phyloP scores from a whole-genome alignment of 2,888 invertebrate species.

The Lasioglossum lativentre region DNA sequence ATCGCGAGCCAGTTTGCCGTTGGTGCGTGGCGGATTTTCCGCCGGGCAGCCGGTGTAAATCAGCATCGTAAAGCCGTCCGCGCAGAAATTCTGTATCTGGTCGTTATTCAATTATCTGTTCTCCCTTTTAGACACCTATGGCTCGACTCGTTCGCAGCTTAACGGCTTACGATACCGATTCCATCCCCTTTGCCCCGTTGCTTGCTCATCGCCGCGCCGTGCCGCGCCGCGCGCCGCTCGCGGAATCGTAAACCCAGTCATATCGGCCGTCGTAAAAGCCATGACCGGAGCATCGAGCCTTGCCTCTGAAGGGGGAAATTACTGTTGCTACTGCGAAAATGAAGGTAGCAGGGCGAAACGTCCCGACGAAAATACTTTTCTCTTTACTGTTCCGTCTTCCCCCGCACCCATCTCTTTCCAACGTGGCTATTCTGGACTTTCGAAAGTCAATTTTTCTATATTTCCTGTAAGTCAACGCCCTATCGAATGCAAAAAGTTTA shows the following conservation, averaged over 20 bases:
- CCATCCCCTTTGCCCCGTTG: slow-evolving; percentile 30
- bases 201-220: slow-evolving; percentile 44
- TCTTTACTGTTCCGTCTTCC: slow-evolving; percentile 9
- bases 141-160: slow-evolving; percentile 65
- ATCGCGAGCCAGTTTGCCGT: background rate
- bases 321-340: slow-evolving; percentile 64
- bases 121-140: slow-evolving; percentile 51
- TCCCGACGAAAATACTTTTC: slow-evolving; percentile 18
- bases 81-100: slow-evolving; percentile 42
- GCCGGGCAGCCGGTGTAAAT: slow-evolving; percentile 8
- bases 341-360: slow-evolving; percentile 43
- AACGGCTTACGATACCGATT: slow-evolving; percentile 73
- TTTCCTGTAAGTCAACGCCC: too few relatives aligned
- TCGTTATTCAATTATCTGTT: slow-evolving; percentile 66
- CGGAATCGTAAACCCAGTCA: slow-evolving; percentile 74
- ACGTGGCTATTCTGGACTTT: background rate
- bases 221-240: slow-evolving; percentile 40
- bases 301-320: slow-evolving; percentile 69
- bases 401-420: background rate
- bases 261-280: slow-evolving; percentile 74
- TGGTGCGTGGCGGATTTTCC: background rate
- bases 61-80: slow-evolving; percentile 32
- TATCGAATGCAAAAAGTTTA: too few relatives aligned
- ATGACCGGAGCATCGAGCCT: slow-evolving; percentile 61
- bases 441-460: background rate